Conservation (phyloP, 2,113 vertebrate genomes). For the Alces alces region DNA sequence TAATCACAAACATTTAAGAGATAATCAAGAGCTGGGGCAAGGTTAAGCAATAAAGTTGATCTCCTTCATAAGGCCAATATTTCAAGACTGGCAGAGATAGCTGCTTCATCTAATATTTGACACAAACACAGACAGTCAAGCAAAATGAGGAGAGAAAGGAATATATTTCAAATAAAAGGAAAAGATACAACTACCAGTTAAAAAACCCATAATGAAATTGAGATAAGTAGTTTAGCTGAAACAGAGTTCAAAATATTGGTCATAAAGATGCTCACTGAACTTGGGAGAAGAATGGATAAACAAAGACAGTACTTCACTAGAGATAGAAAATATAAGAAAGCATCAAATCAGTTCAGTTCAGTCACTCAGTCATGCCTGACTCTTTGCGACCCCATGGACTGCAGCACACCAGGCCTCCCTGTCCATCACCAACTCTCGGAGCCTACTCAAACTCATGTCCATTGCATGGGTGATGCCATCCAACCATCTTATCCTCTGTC, state of each 20-base stretch:
- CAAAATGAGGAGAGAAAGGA: not conserved
- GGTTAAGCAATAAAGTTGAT: not conserved
- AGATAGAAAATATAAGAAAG: not conserved
- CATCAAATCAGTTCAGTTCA: not conserved
- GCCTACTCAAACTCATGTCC: not conserved
- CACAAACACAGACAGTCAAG: not conserved
- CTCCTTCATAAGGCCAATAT: too few species aligned
- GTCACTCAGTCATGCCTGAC: not conserved
- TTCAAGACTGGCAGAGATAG: not conserved
- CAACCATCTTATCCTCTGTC: not conserved
- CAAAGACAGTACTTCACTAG: not conserved
- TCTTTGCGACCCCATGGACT: not conserved
- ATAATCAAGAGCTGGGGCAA: not conserved
- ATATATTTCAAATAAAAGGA: not conserved
- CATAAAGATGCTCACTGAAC: not conserved
- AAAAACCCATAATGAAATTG: not conserved
- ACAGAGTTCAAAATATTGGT: not conserved
- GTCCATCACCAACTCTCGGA: not conserved
- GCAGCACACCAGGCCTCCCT: not conserved
- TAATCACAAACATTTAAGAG: not conserved
- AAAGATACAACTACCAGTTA: not conserved
- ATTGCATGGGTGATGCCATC: not conserved
- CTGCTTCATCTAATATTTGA: not conserved
- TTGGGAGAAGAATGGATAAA: not conserved
- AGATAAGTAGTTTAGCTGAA: not conserved